Evolutionary conservation across 2,113 vertebrate species (phyloP).

Genomic region (Kryptolebias marmoratus): DNA sequence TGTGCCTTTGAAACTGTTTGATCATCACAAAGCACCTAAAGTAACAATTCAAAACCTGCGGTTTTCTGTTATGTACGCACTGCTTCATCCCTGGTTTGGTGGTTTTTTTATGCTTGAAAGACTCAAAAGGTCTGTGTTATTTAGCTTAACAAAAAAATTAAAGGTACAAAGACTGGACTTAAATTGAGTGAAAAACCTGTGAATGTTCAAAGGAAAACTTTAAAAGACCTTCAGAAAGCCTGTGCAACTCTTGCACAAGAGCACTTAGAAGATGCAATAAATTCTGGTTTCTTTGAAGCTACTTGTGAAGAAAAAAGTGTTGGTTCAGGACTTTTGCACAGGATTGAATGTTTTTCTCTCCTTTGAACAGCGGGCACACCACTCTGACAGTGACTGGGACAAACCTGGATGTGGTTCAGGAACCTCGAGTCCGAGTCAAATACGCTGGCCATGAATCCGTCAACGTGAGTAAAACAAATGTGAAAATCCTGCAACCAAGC

Average conservation of each 20-base stretch:
- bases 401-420: slow-evolving; percentile 93
- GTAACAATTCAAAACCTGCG: not conserved
- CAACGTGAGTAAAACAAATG: slow-evolving; percentile 82
- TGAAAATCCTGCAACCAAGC: not conserved
- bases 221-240: not conserved
- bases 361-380: slow-evolving; percentile 86
- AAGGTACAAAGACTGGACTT: not conserved
- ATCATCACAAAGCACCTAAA: not conserved
- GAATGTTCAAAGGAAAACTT: slow-evolving; percentile 1
- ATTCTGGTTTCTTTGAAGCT: not conserved
- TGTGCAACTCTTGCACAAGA: not conserved
- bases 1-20: not conserved
- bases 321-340: not conserved
- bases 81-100: not conserved
- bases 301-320: not conserved
- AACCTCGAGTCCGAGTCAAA: slow-evolving; percentile 92
- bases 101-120: not conserved
- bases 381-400: slow-evolving; percentile 90
- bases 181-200: not conserved
- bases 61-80: not conserved
- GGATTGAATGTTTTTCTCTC: slow-evolving; percentile 9
- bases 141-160: not conserved
- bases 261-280: not conserved
- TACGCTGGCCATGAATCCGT: slow-evolving; percentile 91
- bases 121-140: not conserved